phyloP scores from a whole-genome alignment of 2,888 invertebrate species.

The Luperina testacea region DNA sequence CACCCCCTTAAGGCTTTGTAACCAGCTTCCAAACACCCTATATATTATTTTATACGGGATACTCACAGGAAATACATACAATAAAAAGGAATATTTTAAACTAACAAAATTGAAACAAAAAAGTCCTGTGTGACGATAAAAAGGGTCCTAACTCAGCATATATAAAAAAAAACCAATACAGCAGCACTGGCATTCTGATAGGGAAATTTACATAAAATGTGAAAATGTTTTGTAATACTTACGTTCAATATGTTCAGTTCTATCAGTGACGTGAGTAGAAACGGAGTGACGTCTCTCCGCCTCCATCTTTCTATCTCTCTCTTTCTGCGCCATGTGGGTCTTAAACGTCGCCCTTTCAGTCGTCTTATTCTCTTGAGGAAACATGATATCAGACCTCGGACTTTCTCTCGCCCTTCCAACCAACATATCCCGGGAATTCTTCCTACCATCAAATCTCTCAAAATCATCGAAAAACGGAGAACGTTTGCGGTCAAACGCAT shows the following conservation, averaged over 20 bases:
- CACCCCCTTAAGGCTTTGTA: too few relatives aligned
- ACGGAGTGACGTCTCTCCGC: conserved; percentile 94
- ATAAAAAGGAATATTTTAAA: not conserved
- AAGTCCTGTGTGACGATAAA: not conserved
- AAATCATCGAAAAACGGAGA: conserved; percentile 86
- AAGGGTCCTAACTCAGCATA: too few relatives aligned
- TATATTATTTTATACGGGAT: not conserved
- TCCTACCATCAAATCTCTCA: conserved; percentile 86
- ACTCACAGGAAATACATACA: not conserved
- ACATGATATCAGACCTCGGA: conserved; percentile 84
- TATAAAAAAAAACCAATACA: not conserved
- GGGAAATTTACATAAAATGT: not conserved
- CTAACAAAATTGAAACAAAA: not conserved
- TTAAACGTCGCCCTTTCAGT: conserved; percentile 92
- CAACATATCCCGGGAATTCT: conserved; percentile 88
- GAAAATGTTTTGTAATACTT: conserved; percentile 68
- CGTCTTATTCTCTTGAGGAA: conserved; percentile 78
- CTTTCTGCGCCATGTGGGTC: conserved; percentile 93
- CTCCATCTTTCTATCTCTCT: conserved; percentile 90
- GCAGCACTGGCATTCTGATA: not conserved
- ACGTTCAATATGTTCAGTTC: conserved; percentile 90
- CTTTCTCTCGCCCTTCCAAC: conserved; percentile 86
- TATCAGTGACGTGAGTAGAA: conserved; percentile 93
- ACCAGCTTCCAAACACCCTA: too few relatives aligned
- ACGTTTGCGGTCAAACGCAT: conserved; percentile 81